Conservation (phyloP, 2,113 vertebrate genomes). For the Onychostruthus taczanowskii region DNA sequence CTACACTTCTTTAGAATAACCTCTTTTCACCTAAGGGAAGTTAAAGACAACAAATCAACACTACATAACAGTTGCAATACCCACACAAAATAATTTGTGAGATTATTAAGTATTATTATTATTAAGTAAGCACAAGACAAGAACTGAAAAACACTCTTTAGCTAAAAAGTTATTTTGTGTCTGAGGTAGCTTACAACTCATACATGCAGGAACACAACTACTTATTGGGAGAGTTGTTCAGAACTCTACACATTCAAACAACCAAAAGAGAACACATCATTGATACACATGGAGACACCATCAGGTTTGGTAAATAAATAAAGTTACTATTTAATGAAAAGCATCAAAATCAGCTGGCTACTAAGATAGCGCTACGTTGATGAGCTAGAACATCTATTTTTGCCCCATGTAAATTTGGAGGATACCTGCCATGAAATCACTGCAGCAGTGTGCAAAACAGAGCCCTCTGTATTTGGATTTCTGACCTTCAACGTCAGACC, state of each 20-base stretch:
- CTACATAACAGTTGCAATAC: not conserved
- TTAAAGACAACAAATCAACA: not conserved
- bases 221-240: not conserved
- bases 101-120: not conserved
- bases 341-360: not conserved
- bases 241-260: not conserved
- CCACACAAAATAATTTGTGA: not conserved
- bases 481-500: not conserved
- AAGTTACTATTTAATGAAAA: not conserved
- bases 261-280: not conserved
- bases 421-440: not conserved
- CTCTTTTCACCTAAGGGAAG: not conserved
- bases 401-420: not conserved
- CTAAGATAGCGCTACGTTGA: fast-evolving
- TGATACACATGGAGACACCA: not conserved
- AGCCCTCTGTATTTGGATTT: not conserved
- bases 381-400: not conserved
- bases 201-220: not conserved
- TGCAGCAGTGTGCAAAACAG: not conserved
- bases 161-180: not conserved
- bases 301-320: not conserved
- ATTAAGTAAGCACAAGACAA: not conserved
- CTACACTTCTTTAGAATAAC: not conserved
- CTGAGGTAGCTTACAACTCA: not conserved
- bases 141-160: not conserved